Evolutionary conservation across 2,797 vertebrate species (phyloP).

Genomic region (Hybognathus amarus): DNA sequence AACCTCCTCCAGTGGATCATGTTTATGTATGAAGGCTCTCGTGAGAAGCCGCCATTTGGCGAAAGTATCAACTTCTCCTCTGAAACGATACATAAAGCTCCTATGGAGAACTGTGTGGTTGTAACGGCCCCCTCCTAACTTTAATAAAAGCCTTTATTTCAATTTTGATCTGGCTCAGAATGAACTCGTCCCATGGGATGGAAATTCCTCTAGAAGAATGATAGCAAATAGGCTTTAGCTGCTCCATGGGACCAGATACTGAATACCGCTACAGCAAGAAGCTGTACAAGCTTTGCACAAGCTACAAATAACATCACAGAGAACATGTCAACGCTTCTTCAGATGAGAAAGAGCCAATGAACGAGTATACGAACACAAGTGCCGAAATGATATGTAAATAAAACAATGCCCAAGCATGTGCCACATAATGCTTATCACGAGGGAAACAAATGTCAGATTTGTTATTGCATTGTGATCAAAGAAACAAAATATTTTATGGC

Average conservation of each 20-base stretch:
- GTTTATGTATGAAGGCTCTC: conserved; percentile 46
- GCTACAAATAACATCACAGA: conserved; percentile 47
- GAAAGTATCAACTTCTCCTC: conserved; percentile 33
- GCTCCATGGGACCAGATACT: conserved; percentile 30
- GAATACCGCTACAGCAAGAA: conserved; percentile 31
- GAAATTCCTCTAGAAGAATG: conserved; percentile 42
- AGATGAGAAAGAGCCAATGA: conserved; percentile 17
- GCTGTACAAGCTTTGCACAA: conserved; percentile 37
- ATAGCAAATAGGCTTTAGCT: conserved; percentile 20
- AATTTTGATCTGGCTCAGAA: conserved; percentile 51
- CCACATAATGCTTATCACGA: neutral
- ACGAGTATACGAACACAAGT: conserved; percentile 20
- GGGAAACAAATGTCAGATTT: conserved; percentile 28
- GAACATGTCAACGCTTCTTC: conserved; percentile 26
- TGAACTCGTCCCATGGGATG: conserved; percentile 31
- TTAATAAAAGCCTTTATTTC: conserved; percentile 56
- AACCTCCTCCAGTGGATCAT: conserved; percentile 21
- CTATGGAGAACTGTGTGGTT: conserved; percentile 37
- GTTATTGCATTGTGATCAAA: conserved; percentile 31
- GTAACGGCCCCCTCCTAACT: conserved; percentile 39
- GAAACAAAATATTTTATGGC: neutral
- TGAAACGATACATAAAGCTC: conserved; percentile 42
- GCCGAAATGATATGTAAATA: conserved; percentile 4
- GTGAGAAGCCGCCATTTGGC: conserved; percentile 56
- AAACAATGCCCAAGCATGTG: conserved; percentile 30